A percentile compares a stretch with the other conserved stretches of the same genome.
Evolutionary conservation across 2,888 invertebrate genomes (phyloP).

Genomic region (Caprella mutica): DNA sequence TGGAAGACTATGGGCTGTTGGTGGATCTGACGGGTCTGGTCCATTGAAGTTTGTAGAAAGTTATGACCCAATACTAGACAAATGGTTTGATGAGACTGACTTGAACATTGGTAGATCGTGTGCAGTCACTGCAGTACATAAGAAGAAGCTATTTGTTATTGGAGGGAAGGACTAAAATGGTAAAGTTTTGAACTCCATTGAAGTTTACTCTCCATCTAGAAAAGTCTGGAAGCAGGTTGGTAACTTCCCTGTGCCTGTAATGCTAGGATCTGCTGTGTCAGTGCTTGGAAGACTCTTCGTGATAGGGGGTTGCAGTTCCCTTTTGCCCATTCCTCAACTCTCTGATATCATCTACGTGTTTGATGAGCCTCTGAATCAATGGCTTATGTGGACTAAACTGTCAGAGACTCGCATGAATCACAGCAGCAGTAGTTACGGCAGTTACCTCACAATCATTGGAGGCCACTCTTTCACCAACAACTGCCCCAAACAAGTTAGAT

Average conservation of each 20-base stretch:
- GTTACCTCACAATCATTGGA: slow-evolving; percentile 1
- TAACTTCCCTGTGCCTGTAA: slow-evolving; percentile 6
- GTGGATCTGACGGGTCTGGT: slow-evolving; percentile 9
- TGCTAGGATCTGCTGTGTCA: slow-evolving; percentile 9
- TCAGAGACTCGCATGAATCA: slow-evolving; percentile 11
- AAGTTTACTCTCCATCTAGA: slow-evolving; percentile 1
- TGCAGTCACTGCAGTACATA: slow-evolving; percentile 10
- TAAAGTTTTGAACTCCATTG: not conserved
- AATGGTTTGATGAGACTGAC: not conserved
- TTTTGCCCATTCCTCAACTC: not conserved
- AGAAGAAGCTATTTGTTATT: slow-evolving; percentile 1
- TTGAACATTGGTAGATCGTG: not conserved
- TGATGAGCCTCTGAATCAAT: not conserved
- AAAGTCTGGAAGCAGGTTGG: not conserved
- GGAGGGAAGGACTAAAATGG: slow-evolving; percentile 9
- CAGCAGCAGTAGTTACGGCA: not conserved
- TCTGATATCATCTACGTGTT: not conserved
- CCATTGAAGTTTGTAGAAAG: slow-evolving; percentile 8
- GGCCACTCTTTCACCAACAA: slow-evolving; percentile 9
- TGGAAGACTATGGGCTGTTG: slow-evolving; percentile 14
- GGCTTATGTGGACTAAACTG: slow-evolving; percentile 7
- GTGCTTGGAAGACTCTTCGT: slow-evolving; percentile 8
- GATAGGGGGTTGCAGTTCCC: slow-evolving; percentile 9
- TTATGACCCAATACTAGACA: not conserved
- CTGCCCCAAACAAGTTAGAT: not conserved